Percentiles rank a stretch among this genome's conserved stretches.
These are phyloP conservation scores for Craterocephalus amniculus DNA, from an alignment of 2,797 vertebrate genomes.

Conservation along the genomic window DNA sequence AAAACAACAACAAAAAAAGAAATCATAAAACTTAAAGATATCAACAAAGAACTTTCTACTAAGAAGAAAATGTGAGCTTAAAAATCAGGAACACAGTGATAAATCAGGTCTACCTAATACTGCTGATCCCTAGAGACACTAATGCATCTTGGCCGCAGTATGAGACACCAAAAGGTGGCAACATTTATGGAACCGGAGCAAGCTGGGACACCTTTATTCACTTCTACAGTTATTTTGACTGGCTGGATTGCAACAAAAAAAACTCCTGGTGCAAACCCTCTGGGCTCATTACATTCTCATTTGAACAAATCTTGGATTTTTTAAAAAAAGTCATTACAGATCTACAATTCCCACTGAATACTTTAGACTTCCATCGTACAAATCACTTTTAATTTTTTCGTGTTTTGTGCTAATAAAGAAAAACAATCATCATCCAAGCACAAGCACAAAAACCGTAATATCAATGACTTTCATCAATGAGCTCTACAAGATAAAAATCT, in stretches of 20 bases:
- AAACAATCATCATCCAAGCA: slow-evolving; percentile 24
- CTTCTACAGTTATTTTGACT: slow-evolving; percentile 28
- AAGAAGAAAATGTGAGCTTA: slow-evolving; percentile 27
- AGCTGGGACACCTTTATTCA: slow-evolving; percentile 37
- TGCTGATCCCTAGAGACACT: slow-evolving; percentile 35
- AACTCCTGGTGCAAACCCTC: slow-evolving; percentile 53
- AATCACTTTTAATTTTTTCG: slow-evolving; percentile 30
- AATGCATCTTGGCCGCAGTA: slow-evolving; percentile 55
- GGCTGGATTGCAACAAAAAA: slow-evolving; percentile 37
- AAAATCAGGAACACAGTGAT: slow-evolving; percentile 22
- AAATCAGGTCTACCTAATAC: slow-evolving; percentile 42
- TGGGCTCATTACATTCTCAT: slow-evolving; percentile 61
- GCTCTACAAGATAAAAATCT: slow-evolving; percentile 11
- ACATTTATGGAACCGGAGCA: slow-evolving; percentile 33
- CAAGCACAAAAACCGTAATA: slow-evolving; percentile 12
- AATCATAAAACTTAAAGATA: neutral
- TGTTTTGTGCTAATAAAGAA: slow-evolving; percentile 20
- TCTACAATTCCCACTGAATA: slow-evolving; percentile 18
- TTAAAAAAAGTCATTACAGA: slow-evolving; percentile 33
- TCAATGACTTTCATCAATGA: slow-evolving; percentile 18
- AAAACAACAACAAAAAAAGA: neutral
- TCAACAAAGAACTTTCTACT: neutral
- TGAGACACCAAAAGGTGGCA: slow-evolving; percentile 49
- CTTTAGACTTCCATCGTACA: slow-evolving; percentile 12
- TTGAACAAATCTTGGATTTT: neutral